Base-by-base conservation (phyloP, 1,140 invertebrate genomes). In the Trissolcus basalis region DNA sequence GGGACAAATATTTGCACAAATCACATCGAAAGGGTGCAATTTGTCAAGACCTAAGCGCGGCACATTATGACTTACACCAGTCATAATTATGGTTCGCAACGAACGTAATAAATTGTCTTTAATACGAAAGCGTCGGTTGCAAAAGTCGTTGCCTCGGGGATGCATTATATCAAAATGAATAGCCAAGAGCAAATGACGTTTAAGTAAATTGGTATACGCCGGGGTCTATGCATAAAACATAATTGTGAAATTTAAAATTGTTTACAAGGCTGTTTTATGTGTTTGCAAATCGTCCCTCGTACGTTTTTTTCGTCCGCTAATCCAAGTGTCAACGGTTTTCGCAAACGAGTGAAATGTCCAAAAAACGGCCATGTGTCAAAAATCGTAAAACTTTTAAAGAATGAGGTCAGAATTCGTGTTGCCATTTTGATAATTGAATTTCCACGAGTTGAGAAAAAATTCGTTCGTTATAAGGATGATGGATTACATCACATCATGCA, bases 161-260 rank as follows among this genome's bases (percentile, higher is more conserved):
- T 60, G 56, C 43, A 48, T 59, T 59, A 59, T 69, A 53, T 54
- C 47, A 54, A 53, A 61, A 60, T 43, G 43, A 54, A 69, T 61
- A 49, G 50, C 65, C 50, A 41, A 11, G 56, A 44, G 65, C 43
- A 69, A 69, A 69, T 69, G 55, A 69, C 50, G 49, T 60, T 60
- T 54, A 49, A 59, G 35, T 15, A 16, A 69, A 69, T 69, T n/a
- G n/a, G n/a, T n/a, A n/a, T n/a, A n/a, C n/a, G n/a, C n/a, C n/a
- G n/a, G 43, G 43, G 55, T 68, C 56, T 41, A 69, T 69, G 45
- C n/a, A n/a, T n/a, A n/a, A n/a, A n/a, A n/a, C n/a, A n/a, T n/a
- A n/a, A n/a, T n/a, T n/a, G n/a, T n/a, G n/a, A n/a, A n/a, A n/a
- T n/a, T n/a, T n/a, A n/a, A n/a, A n/a, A n/a, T n/a, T n/a, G n/a